These are phyloP conservation scores for Eulithis prunata DNA, from an alignment of 2,888 invertebrate species.

Conservation along the genomic window DNA sequence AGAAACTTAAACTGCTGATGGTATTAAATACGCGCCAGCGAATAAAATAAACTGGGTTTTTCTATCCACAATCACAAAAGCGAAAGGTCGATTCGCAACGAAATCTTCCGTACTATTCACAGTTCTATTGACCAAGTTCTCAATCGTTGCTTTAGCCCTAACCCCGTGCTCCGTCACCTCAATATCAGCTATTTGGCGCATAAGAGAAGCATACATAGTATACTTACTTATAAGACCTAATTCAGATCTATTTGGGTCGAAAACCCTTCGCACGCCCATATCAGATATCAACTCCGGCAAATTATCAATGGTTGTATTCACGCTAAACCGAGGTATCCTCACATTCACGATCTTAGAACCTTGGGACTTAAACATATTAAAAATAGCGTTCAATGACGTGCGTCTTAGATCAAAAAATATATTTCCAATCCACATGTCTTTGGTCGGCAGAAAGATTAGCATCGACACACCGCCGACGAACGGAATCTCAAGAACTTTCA, in stretches of 20 bases:
- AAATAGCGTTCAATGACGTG: slow-evolving; percentile 57
- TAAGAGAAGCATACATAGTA: slow-evolving; percentile 57
- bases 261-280: slow-evolving; percentile 68
- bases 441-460: slow-evolving; percentile 60
- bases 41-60: slow-evolving; percentile 63
- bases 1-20: slow-evolving; percentile 48
- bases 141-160: slow-evolving; percentile 42
- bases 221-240: slow-evolving; percentile 60
- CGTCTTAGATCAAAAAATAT: slow-evolving; percentile 57
- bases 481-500: slow-evolving; percentile 61
- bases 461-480: slow-evolving; percentile 55
- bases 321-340: slow-evolving; percentile 63
- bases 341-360: slow-evolving; percentile 54
- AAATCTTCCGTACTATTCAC: slow-evolving; percentile 48
- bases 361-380: slow-evolving; percentile 50
- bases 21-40: slow-evolving; percentile 63
- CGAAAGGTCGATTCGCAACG: slow-evolving; percentile 61
- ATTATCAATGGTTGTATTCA: slow-evolving; percentile 56
- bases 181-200: slow-evolving; percentile 61
- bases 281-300: slow-evolving; percentile 64
- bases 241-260: slow-evolving; percentile 58
- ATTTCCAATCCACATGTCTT: slow-evolving; percentile 49
- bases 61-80: slow-evolving; percentile 62
- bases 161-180: slow-evolving; percentile 63
- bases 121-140: slow-evolving; percentile 43